A percentile compares a stretch with the other conserved stretches of the same genome.
Conservation (phyloP, 2,113 vertebrate genomes). For the Promerops cafer region DNA sequence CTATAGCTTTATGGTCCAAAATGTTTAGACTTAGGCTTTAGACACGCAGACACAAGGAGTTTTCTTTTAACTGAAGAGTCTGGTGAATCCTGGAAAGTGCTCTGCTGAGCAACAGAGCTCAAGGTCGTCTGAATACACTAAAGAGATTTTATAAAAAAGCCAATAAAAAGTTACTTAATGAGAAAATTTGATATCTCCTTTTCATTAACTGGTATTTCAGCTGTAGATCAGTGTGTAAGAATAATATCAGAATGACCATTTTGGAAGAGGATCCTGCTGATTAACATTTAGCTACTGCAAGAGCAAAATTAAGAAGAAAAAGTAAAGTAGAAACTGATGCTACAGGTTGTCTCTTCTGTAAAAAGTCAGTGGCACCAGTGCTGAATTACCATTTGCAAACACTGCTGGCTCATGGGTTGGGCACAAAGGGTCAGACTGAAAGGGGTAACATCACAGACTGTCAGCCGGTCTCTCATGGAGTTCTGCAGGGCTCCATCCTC, state of each 20-base stretch:
- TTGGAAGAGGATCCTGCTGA: neutral
- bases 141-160: neutral
- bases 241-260: neutral
- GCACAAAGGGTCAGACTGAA: neutral
- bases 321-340: neutral
- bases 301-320: neutral
- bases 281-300: neutral
- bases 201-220: neutral
- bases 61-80: neutral
- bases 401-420: neutral
- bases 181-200: neutral
- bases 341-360: neutral
- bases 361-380: neutral
- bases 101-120: neutral
- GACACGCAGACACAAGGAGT: neutral
- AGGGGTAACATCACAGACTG: neutral
- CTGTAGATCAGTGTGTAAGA: neutral
- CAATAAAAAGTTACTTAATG: neutral
- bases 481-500: neutral
- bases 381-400: neutral
- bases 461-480: neutral
- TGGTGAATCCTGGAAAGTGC: neutral
- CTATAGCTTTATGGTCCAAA: neutral
- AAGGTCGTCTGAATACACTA: neutral
- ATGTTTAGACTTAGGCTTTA: neutral